Evolutionary conservation across 2,888 invertebrate species (phyloP).

Genomic region (Meteorus cinctellus): DNA sequence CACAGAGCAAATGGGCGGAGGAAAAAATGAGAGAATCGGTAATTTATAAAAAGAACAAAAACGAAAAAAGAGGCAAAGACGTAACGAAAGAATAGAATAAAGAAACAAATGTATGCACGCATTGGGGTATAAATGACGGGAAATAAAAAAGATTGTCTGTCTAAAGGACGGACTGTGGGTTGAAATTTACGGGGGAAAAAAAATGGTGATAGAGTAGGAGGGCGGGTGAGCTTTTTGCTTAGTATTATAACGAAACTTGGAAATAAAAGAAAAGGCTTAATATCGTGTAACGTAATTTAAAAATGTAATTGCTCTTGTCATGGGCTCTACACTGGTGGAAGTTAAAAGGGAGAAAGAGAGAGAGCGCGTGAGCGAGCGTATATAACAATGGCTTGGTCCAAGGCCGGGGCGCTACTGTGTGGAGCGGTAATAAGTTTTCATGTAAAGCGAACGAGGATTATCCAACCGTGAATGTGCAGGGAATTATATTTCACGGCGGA

Average conservation of each 20-base stretch:
- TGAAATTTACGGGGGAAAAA: conserved; percentile 28
- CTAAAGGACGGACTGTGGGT: conserved; percentile 16
- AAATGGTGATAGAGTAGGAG: conserved; percentile 30
- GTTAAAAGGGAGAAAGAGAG: conserved; percentile 26
- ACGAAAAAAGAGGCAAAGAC: neutral
- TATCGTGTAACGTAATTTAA: conserved; percentile 72
- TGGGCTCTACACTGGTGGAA: conserved; percentile 59
- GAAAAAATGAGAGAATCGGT: conserved; percentile 11
- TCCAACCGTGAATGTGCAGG: conserved; percentile 71
- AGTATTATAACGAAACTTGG: conserved; percentile 3
- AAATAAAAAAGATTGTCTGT: conserved; percentile 32
- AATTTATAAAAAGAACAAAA: neutral
- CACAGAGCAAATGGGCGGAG: neutral
- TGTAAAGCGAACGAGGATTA: conserved; percentile 71
- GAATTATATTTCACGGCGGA: conserved; percentile 72
- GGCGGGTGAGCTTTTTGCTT: conserved; percentile 17
- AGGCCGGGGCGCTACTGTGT: conserved; percentile 59
- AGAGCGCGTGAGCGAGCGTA: conserved; percentile 47
- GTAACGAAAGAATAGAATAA: neutral
- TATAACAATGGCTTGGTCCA: conserved; percentile 41
- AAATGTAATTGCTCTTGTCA: conserved; percentile 73
- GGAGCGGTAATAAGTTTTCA: conserved; percentile 70
- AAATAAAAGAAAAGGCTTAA: conserved; percentile 65
- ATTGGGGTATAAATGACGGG: conserved; percentile 2
- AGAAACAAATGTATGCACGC: conserved; percentile 26